Conservation (phyloP, 2,888 invertebrate species). For the Drosophila glabriapex region DNA sequence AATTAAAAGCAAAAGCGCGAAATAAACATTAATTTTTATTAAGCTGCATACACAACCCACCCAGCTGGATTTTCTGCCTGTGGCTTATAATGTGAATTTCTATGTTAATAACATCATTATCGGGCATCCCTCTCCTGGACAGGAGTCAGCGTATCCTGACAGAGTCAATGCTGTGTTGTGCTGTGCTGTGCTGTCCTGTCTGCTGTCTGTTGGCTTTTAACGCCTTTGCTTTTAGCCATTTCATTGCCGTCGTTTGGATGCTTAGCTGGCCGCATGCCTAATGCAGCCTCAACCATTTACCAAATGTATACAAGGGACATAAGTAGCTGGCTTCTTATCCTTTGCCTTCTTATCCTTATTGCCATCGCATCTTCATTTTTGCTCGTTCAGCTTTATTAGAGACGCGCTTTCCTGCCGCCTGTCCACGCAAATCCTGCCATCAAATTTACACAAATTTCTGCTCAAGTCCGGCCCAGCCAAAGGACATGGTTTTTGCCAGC, state of each 20-base stretch:
- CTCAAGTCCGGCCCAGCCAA: constrained; percentile 56
- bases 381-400: constrained; percentile 72
- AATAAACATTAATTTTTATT: constrained; percentile 75
- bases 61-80: constrained; percentile 30
- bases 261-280: constrained; percentile 44
- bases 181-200: constrained; percentile 1
- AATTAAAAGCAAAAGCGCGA: constrained; percentile 73
- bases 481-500: constrained; percentile 66
- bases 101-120: constrained; percentile 79
- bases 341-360: constrained; percentile 67
- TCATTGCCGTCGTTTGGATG: constrained; percentile 45
- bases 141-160: constrained; percentile 12
- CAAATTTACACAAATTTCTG: constrained; percentile 75
- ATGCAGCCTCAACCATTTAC: constrained; percentile 50
- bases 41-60: constrained; percentile 20
- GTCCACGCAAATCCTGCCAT: constrained; percentile 69
- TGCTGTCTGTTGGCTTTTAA: constrained; percentile 65
- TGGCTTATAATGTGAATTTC: constrained; percentile 71
- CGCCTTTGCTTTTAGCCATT: constrained; percentile 66
- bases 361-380: constrained; percentile 76
- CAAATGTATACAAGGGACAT: constrained; percentile 33
- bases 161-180: constrained; percentile 2
- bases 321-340: constrained; percentile 59
- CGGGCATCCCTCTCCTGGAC: constrained; percentile 25
- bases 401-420: constrained; percentile 35